These are phyloP conservation scores for Drepana arcuata DNA, from an alignment of 1,140 invertebrate genomes.

Conservation along the genomic window DNA sequence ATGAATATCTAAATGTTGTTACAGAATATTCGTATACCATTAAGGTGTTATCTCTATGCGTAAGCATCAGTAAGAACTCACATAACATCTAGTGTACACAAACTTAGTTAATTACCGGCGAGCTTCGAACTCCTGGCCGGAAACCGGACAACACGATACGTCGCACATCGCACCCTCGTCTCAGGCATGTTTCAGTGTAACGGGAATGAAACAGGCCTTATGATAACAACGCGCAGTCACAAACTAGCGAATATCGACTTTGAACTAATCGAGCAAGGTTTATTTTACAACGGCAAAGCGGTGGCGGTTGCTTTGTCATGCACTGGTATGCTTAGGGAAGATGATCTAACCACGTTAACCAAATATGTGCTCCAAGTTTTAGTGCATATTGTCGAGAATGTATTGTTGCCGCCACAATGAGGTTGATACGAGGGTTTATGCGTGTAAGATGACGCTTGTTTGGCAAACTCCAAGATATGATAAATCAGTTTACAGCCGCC, in stretches of 20 bases:
- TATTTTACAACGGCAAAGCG: slow-evolving; percentile 11
- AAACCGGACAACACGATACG: slow-evolving; percentile 65
- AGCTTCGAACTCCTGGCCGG: slow-evolving; percentile 37
- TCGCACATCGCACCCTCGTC: slow-evolving; percentile 46
- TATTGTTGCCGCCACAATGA: slow-evolving; percentile 24
- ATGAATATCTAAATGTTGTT: no score
- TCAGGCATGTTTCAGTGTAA: slow-evolving; percentile 42
- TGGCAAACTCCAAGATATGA: slow-evolving; percentile 61
- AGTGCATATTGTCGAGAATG: slow-evolving; percentile 46
- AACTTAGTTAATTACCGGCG: slow-evolving; percentile 61
- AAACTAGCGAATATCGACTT: slow-evolving; percentile 20
- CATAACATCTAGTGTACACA: slow-evolving; percentile 19
- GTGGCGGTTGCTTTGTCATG: slow-evolving; percentile 16
- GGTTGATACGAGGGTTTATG: slow-evolving; percentile 60
- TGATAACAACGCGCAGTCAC: slow-evolving; percentile 14
- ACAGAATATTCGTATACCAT: no score
- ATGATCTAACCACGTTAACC: slow-evolving; percentile 32
- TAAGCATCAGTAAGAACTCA: slow-evolving; percentile 25
- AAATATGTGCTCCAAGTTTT: slow-evolving; percentile 46
- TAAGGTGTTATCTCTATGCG: no score
- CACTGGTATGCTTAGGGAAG: slow-evolving; percentile 10
- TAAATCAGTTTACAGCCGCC: slow-evolving; percentile 63
- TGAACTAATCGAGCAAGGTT: slow-evolving; percentile 17
- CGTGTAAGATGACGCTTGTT: slow-evolving; percentile 69
- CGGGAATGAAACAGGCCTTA: no score